Evolutionary conservation across 2,797 vertebrate species (phyloP), one percentile per base, ranked within the genome.

Genomic region (Linurgus olivaceus): DNA sequence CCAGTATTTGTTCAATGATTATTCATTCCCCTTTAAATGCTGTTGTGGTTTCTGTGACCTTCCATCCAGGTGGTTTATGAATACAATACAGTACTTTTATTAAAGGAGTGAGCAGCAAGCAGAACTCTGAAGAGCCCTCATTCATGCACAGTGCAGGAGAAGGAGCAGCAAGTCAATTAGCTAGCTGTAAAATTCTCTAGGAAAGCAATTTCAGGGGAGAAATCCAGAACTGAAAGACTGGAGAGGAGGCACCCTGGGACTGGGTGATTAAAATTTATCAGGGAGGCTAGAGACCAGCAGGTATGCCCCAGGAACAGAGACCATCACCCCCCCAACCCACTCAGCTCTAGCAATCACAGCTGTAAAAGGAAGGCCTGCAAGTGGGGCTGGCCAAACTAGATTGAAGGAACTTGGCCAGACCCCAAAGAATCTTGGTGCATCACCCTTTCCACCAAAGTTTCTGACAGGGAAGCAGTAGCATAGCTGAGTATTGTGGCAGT

Each of bases 121-220:
- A 83, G 51, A 58, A 57, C 40, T 92, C 48, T 75, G 65, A 89
- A 63, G 50, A 83, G 40, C 73, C 28, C 21, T 63, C 81, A 74
- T 66, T 88, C 75, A 47, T 28, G 77, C 48, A 29, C 24, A 45
- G n/a, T 68, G 44, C 42, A 63, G 62, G 75, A 72, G 62, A 57
- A 77, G 28, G 67, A 93, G 50, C 21, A 86, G 72, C 70, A 92
- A 80, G 84, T 82, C 65, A 90, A 82, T 84, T 91, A 94, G 44
- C 65, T 74, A 33, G 73, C 82, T 86, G 51, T 80, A 92, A 93
- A 94, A 77, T 74, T 80, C 83, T 63, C 29, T 28, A 54, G 35
- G 66, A 95, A 94, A 76, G 37, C 52, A 72, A 91, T 93, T 88
- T 88, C 76, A 68, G 40, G 35, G 42, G 67, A 72, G 81, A 86